Evolutionary conservation across 2,888 invertebrate genomes (phyloP).

Genomic region (Atethmia centrago): DNA sequence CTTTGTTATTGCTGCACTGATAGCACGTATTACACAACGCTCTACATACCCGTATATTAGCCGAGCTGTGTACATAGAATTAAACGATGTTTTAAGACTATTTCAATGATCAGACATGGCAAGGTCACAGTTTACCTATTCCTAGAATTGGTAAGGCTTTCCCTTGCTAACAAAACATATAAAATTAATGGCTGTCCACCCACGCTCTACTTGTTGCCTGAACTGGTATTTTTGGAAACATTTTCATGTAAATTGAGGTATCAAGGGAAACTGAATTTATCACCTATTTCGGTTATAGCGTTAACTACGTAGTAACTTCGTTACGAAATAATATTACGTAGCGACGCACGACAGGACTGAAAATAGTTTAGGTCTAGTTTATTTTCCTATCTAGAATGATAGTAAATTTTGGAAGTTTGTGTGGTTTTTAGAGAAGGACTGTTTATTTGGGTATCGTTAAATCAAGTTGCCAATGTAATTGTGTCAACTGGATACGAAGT

Average conservation of each 20-base stretch:
- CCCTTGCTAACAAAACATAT: not conserved
- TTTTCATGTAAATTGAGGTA: slow-evolving; percentile 27
- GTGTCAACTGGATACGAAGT: not conserved
- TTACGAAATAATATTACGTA: slow-evolving; percentile 23
- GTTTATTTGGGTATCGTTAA: slow-evolving; percentile 19
- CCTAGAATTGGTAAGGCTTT: not conserved
- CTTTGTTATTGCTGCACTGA: slow-evolving; percentile 73
- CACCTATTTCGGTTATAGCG: slow-evolving; percentile 12
- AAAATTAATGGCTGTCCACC: not conserved
- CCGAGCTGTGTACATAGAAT: slow-evolving; percentile 3
- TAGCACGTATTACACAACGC: slow-evolving; percentile 59
- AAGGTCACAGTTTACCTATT: not conserved
- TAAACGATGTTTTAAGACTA: slow-evolving; percentile 9
- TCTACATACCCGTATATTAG: slow-evolving; percentile 41
- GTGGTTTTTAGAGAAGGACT: slow-evolving; percentile 12
- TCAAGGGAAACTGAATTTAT: slow-evolving; percentile 32
- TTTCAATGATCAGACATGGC: not conserved
- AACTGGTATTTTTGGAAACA: slow-evolving; percentile 33
- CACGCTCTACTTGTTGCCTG: slow-evolving; percentile 5
- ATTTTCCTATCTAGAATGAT: slow-evolving; percentile 19
- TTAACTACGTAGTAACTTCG: slow-evolving; percentile 39
- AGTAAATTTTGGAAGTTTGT: slow-evolving; percentile 26
- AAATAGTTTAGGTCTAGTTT: slow-evolving; percentile 30
- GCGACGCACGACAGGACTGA: slow-evolving; percentile 3
- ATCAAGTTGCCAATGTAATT: slow-evolving; percentile 20